Base-by-base conservation (phyloP, 2,888 invertebrate species). In the Ophioninae sp. region DNA sequence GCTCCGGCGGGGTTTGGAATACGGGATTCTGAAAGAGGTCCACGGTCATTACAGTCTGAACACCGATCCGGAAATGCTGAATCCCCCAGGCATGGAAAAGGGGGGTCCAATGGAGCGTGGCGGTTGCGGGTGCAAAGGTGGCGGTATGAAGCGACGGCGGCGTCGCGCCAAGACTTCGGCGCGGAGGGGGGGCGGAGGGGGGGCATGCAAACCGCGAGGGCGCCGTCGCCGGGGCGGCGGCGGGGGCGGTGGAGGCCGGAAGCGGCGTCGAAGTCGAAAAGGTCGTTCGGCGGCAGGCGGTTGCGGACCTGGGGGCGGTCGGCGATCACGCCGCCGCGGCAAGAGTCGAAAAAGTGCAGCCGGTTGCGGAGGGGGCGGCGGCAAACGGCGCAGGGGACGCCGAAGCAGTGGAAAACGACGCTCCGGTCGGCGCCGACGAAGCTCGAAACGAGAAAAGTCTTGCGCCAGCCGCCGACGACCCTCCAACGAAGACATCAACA, bases 1-100 rank as follows among this genome's bases (percentile, higher is more conserved):
- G 0, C 67, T 92, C 78, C 91, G 91, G 68, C 91, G 92, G 0
- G 92, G 92, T 13, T 69, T 91, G 23, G 90, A 91, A 2, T 91
- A 90, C 81, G 92, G 92, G 3, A 90, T 91, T 13, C 82, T 92
- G 74, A 90, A 88, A 78, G 86, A 78, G 8, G 73, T 77, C 10
- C 87, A 86, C 51, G 89, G 89, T 44, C 88, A 90, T 77, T 92
- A 92, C 77, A 88, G 87, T 23, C 78, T 92, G 37, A 91, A 90
- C 81, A 84, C 74, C 44, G 84, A 83, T 41, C 84, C 87, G 0
- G 86, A 88, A 39, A 76, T 84, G 22, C 73, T 82, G 13, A 79
- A 71, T 17, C 6, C 17, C 5, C 86, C 86, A 5, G 37, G 72
- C 20, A 83, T 86, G 22, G 64, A 86, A 23, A 79, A 73, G 65